Conservation (phyloP, 2,888 invertebrate species). For the Monochamus alternatus region DNA sequence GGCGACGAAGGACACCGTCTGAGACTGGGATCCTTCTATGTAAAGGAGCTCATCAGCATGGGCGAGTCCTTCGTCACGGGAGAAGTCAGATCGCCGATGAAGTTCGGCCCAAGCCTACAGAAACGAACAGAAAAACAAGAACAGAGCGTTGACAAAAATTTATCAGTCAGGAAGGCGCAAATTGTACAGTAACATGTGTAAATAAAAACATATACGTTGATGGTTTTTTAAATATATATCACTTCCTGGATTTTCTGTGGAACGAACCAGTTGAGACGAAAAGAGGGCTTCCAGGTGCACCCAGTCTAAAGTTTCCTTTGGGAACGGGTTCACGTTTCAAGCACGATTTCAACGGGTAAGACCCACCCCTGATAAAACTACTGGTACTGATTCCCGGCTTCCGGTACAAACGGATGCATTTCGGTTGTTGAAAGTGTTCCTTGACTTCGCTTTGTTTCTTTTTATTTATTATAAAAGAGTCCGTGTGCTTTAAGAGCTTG, state of each 20-base stretch:
- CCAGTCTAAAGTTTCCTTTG: constrained; percentile 56
- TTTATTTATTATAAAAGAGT: constrained; percentile 62
- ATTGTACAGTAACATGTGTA: constrained; percentile 8
- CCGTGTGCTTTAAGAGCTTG: constrained; percentile 60
- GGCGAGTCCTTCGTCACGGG: constrained; percentile 65
- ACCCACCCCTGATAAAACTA: constrained; percentile 58
- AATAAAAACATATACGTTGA: constrained; percentile 11
- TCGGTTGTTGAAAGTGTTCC: constrained; percentile 61
- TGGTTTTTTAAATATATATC: constrained; percentile 3
- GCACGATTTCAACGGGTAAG: constrained; percentile 61
- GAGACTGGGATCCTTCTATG: constrained; percentile 59
- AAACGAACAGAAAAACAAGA: not conserved
- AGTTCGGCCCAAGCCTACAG: not conserved
- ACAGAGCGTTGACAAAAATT: not conserved
- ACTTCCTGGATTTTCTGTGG: constrained; percentile 38
- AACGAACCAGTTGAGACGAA: constrained; percentile 56
- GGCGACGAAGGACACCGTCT: constrained; percentile 62
- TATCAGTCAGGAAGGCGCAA: constrained; percentile 1
- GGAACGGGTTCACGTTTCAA: constrained; percentile 52
- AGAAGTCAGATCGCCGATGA: constrained; percentile 28
- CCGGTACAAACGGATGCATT: constrained; percentile 60
- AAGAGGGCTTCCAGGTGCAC: constrained; percentile 59
- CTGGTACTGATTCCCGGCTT: constrained; percentile 49
- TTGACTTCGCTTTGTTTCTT: constrained; percentile 61
- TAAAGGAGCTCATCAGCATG: constrained; percentile 61